Evolutionary conservation across 2,888 invertebrate species (phyloP), one percentile per base, ranked within the genome.

Genomic region (Lampropteryx suffumata): DNA sequence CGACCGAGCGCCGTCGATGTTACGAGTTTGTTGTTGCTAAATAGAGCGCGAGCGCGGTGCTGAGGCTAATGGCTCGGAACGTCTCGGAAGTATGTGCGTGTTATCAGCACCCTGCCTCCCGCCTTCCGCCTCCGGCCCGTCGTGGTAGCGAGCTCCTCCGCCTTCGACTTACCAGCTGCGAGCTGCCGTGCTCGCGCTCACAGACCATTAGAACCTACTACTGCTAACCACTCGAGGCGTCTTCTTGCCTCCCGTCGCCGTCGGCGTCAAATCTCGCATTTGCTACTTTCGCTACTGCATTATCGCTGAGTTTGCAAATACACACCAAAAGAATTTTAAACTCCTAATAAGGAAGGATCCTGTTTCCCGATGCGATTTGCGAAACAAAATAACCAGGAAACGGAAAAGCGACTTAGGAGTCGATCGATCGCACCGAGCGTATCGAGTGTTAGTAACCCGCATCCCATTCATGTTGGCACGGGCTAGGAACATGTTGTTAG

Each of bases 41-140:
- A 67, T 72, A 60, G 71, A 69, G 72, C 17, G 17, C 17, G n/a
- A n/a, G n/a, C 72, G 73, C 64, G 70, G 67, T 67, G 42, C 34
- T 34, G 74, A 66, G 76, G 76, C 82, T 83, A 85, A 84, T 85
- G 83, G 82, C 69, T 77, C 75, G 83, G 79, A 84, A 85, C 85
- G 79, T 73, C 76, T 77, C 82, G 82, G 82, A 83, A 83, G 82
- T 76, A 64, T 69, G 71, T 57, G 67, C 59, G 65, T 71, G 70
- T 79, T 84, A 81, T 83, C 82, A 73, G 48, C 53, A 45, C 35
- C 50, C 52, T 47, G 36, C 47, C 55, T 50, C 55, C 56, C 55
- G 44, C 50, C 46, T 44, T 50, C 37, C 37, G 51, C 26, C 45
- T 32, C 48, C 33, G 48, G 52, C 49, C 47, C 51, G n/a, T 1